These are phyloP conservation scores for Fringilla coelebs DNA, from an alignment of 2,797 vertebrate genomes.

Conservation along the genomic window DNA sequence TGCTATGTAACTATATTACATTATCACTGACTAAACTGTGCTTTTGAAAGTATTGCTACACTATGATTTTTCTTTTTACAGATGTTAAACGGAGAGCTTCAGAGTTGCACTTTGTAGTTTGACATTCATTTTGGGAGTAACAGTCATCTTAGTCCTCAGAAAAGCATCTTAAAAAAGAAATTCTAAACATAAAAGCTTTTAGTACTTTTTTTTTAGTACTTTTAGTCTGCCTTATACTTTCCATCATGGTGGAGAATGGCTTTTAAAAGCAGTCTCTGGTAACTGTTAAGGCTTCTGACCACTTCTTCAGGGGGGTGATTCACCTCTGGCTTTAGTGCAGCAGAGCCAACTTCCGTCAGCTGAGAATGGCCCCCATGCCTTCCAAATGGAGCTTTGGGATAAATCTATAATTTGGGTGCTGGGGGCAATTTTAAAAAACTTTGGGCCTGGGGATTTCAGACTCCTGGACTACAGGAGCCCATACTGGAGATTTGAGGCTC, in stretches of 20 bases:
- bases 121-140: neutral
- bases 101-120: neutral
- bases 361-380: neutral
- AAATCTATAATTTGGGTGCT: neutral
- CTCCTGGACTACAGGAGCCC: neutral
- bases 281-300: neutral
- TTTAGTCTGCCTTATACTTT: neutral
- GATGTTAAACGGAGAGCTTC: neutral
- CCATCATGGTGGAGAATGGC: neutral
- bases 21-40: neutral
- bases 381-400: neutral
- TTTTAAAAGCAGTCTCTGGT: conserved; percentile 2
- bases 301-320: neutral
- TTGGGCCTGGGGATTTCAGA: neutral
- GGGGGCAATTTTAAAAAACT: neutral
- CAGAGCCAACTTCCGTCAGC: neutral
- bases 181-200: conserved; percentile 1
- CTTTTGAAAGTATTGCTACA: neutral
- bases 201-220: neutral
- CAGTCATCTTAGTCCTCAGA: neutral
- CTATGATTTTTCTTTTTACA: neutral
- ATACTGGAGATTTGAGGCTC: neutral
- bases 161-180: neutral
- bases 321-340: neutral
- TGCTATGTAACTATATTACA: neutral